Percentiles rank a stretch among this genome's conserved stretches.
These are phyloP conservation scores for Nyctibius grandis DNA, from an alignment of 2,797 vertebrate genomes.

Conservation along the genomic window DNA sequence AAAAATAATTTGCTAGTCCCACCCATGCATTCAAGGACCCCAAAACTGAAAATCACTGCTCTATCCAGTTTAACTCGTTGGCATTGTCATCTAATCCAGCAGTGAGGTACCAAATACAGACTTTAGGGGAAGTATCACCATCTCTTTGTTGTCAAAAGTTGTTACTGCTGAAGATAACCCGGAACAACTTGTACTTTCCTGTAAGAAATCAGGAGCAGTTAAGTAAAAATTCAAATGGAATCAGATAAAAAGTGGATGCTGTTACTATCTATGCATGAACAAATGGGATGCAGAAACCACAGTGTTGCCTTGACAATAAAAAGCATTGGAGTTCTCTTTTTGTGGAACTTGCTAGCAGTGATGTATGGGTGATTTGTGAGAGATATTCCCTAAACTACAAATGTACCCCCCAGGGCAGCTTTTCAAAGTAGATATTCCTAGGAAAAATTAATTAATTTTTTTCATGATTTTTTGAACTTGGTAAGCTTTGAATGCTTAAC, in stretches of 20 bases:
- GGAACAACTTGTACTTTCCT: not conserved
- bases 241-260: constrained; percentile 52
- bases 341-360: constrained; percentile 28
- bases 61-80: not conserved
- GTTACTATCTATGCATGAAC: constrained; percentile 35
- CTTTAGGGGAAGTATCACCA: not conserved
- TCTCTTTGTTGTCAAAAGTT: constrained; percentile 11
- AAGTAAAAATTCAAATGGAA: constrained; percentile 44
- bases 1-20: not conserved
- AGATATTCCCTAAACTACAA: constrained; percentile 44
- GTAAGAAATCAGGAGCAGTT: constrained; percentile 7
- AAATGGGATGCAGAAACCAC: constrained; percentile 42
- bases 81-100: not conserved
- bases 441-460: constrained; percentile 46
- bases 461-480: not conserved
- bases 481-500: constrained; percentile 44
- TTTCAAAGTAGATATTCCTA: constrained; percentile 50
- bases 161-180: constrained; percentile 17
- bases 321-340: constrained; percentile 22
- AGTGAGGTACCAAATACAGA: not conserved
- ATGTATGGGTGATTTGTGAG: constrained; percentile 39
- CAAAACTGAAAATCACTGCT: not conserved
- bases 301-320: constrained; percentile 61
- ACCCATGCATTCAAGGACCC: not conserved
- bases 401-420: constrained; percentile 44